A percentile compares a stretch with the other conserved stretches of the same genome.
Conservation (phyloP, 2,113 vertebrate species). For the Indicator maculatus region DNA sequence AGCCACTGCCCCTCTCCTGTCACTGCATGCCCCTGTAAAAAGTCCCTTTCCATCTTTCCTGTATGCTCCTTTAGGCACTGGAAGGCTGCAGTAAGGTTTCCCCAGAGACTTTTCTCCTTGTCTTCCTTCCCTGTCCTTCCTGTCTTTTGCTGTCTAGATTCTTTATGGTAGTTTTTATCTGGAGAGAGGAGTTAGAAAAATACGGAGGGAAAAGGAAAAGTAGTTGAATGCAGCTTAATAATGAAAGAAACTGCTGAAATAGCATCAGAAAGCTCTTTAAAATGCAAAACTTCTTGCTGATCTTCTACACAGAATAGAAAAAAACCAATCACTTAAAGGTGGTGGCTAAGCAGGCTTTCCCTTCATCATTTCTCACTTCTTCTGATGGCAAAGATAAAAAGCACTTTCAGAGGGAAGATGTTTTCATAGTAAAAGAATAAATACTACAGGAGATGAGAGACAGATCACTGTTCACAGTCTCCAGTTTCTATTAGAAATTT, state of each 20-base stretch:
- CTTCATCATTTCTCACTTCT: constrained; percentile 34
- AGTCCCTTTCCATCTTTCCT: neutral
- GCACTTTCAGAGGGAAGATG: constrained; percentile 8
- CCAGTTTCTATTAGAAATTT: neutral
- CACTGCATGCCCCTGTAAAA: neutral
- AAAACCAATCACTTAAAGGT: neutral
- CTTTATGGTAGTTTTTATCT: neutral
- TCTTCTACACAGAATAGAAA: neutral
- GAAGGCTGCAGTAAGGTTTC: neutral
- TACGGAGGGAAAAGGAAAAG: neutral
- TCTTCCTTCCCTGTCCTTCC: neutral
- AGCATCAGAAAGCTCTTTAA: constrained; percentile 39
- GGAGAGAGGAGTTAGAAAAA: neutral
- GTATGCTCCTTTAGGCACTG: neutral
- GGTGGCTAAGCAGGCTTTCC: constrained; percentile 8
- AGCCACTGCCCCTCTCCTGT: neutral
- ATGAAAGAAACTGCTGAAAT: constrained; percentile 57
- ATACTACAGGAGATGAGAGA: neutral
- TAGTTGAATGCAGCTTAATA: constrained; percentile 17
- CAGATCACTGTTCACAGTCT: neutral
- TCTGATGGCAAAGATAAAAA: constrained; percentile 41
- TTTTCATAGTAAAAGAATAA: constrained; percentile 21
- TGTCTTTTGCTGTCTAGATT: neutral
- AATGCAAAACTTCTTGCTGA: constrained; percentile 26
- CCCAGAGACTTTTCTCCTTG: neutral